phyloP scores from a whole-genome alignment of 2,888 invertebrate genomes.

The Macaria notata region DNA sequence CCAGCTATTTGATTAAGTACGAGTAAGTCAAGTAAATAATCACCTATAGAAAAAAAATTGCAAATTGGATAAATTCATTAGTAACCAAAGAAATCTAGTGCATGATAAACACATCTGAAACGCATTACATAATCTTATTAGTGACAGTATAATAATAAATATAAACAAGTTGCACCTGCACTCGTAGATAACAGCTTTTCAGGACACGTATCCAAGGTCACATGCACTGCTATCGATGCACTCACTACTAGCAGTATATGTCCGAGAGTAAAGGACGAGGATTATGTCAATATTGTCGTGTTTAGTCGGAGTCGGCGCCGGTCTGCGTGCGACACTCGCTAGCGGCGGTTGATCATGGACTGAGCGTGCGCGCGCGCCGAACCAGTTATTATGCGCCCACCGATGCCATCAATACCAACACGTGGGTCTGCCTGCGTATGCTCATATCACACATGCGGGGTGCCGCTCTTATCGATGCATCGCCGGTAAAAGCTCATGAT shows the following conservation, averaged over 20 bases:
- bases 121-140: conserved; percentile 42
- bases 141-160: conserved; percentile 21
- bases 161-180: conserved; percentile 64
- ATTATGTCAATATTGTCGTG: conserved; percentile 45
- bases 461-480: conserved; percentile 72
- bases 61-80: too few species aligned
- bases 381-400: conserved; percentile 81
- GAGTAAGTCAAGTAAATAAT: too few species aligned
- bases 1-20: too few species aligned
- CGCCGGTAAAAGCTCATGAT: conserved; percentile 75
- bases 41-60: too few species aligned
- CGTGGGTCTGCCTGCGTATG: conserved; percentile 66
- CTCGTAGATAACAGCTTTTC: conserved; percentile 62
- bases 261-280: conserved; percentile 34
- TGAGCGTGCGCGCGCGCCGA: conserved; percentile 65
- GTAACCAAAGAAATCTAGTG: too few species aligned
- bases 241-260: conserved; percentile 42
- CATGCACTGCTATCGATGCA: conserved; percentile 62
- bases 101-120: too few species aligned
- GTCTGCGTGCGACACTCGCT: conserved; percentile 60
- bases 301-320: conserved; percentile 46
- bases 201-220: conserved; percentile 55
- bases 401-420: conserved; percentile 73
- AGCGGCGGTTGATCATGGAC: conserved; percentile 71
- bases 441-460: conserved; percentile 62